Base-by-base conservation (phyloP, 2,888 invertebrate genomes). In the Lycia hirtaria region DNA sequence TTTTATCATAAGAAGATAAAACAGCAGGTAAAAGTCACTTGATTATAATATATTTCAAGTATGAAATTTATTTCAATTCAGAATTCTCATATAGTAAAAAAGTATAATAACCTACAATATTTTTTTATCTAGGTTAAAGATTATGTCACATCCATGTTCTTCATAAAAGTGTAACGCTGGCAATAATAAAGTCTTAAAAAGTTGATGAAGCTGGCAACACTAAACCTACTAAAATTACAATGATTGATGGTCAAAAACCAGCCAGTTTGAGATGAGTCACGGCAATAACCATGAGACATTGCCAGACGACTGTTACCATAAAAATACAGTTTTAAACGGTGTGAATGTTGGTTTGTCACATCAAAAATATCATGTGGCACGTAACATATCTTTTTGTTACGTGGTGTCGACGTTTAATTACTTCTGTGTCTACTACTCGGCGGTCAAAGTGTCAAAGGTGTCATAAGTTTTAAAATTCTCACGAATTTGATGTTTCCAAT, bases 401-500 rank as follows among this genome's bases (percentile, higher is more conserved):
- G 73, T 75, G 77, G 73, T 77, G 64, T 68, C 64, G 67, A 64
- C 67, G 69, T 76, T 83, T 87, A 88, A 88, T 87, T 87, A 88
- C 80, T 69, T 60, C 64, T 67, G 65, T 65, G 72, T 71, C 73
- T 69, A 76, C 72, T 79, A 74, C 67, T 72, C 69, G 64, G 44
- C 64, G 59, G 62, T 50, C 64, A 67, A 68, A 66, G 73, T 78
- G 88, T 87, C 87, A 88, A 84, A 88, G 87, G 86, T 86, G 76
- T 62, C 58, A 52, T 58, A 67, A 71, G 7, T 24, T 30, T 7
- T 69, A 67, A 68, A 66, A 73, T 83, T 87, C 86, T 81, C 86
- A 86, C 75, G 76, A 75, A 62, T 55, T 51, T 60, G 57, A 56
- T 59, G 49, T 48, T 56, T 44, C 38, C 56, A 20, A 48, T 60